Evolutionary conservation across 2,888 invertebrate genomes (phyloP).

Genomic region (Macrostomum cliftonense): DNA sequence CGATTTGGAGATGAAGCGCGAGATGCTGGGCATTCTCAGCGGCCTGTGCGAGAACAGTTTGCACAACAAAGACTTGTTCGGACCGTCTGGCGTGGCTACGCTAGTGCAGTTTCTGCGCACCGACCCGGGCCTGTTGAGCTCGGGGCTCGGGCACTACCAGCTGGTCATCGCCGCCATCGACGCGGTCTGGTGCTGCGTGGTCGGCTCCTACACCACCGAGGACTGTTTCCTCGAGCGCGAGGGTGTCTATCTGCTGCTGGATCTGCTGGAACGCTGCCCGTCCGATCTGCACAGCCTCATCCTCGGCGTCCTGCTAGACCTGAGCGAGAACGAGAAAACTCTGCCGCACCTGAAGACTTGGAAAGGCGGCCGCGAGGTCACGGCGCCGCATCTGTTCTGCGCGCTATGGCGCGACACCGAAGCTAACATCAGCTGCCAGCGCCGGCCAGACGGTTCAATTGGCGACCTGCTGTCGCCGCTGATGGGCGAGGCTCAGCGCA

Average conservation of each 20-base stretch:
- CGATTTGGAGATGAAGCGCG: conserved; percentile 36
- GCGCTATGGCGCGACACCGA: conserved; percentile 35
- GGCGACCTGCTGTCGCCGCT: conserved; percentile 20
- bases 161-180: conserved; percentile 33
- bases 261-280: conserved; percentile 33
- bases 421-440: conserved; percentile 25
- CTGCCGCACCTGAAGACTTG: conserved; percentile 31
- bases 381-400: conserved; percentile 34
- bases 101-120: conserved; percentile 27
- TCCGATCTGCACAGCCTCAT: conserved; percentile 33
- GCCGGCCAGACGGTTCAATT: conserved; percentile 25
- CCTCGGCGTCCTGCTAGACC: conserved; percentile 33
- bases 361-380: conserved; percentile 24
- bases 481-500: conserved; percentile 26
- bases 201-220: conserved; percentile 34
- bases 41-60: conserved; percentile 29
- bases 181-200: conserved; percentile 34
- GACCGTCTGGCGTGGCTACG: conserved; percentile 30
- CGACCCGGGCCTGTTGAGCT: conserved; percentile 24
- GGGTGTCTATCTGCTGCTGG: conserved; percentile 34
- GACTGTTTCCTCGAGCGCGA: conserved; percentile 36
- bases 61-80: conserved; percentile 32
- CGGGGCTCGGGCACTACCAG: conserved; percentile 34
- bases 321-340: conserved; percentile 35
- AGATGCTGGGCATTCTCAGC: conserved; percentile 33